Evolutionary conservation across 2,113 vertebrate species (phyloP), one percentile per base, ranked within the genome.

Genomic region (Herpetotheres cachinnans): DNA sequence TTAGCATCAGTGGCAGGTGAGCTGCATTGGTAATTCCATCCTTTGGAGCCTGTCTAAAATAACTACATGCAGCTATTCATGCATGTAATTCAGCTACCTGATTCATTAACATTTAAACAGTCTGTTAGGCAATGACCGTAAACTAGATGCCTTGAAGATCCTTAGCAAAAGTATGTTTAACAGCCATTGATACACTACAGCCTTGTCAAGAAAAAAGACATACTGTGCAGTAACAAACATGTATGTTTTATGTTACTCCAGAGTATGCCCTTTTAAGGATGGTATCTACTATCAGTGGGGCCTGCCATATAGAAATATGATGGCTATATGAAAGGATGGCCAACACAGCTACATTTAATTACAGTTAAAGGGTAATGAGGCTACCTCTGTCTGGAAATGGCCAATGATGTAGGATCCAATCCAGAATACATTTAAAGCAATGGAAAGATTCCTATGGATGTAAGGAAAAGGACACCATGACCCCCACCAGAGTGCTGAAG

Each of bases 31-130:
- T 85, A 96, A 93, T 94, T 90, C 56, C 59, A 89, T 83, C 80
- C 92, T 76, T 82, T 91, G 77, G 82, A 91, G 61, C 61, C 82
- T 88, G 71, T 89, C 79, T 94, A 58, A 82, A 94, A 95, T 94
- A 94, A 87, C 78, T 93, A 30, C 50, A 61, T 93, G 61, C 50
- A 89, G 42, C 67, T 93, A 79, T 86, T 93, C 96, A 89, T 91
- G 96, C 91, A 81, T 92, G 83, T 97, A 96, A 97, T 97, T 95
- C 84, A 89, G 84, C 92, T 93, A 90, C 91, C 83, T 94, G 95
- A 93, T 93, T 96, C 82, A 95, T 95, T 94, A 97, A 94, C 82
- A 95, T 93, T 96, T 96, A 95, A 96, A 92, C 85, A 89, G 42
- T 81, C 72, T 73, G 83, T 86, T 94, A 93, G 86, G 83, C 86